Evolutionary conservation across 1,140 invertebrate species (phyloP).

Genomic region (Sminthurides bifidus): DNA sequence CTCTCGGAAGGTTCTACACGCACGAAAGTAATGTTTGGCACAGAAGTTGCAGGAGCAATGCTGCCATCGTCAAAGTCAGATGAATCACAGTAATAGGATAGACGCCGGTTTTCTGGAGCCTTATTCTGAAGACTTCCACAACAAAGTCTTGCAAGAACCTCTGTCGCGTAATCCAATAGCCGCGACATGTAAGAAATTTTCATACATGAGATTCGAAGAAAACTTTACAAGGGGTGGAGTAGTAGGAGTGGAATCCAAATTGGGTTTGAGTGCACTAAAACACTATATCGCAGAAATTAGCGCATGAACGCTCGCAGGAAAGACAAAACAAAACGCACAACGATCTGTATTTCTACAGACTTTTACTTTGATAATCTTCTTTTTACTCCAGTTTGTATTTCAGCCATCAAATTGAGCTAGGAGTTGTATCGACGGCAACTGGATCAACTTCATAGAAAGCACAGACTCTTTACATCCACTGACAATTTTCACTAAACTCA

Average conservation of each 20-base stretch:
- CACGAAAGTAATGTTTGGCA: neutral
- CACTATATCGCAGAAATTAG: neutral
- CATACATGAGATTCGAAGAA: neutral
- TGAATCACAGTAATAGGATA: constrained; percentile 6
- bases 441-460: too few relatives aligned
- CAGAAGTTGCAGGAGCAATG: neutral
- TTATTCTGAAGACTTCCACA: neutral
- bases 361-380: too few relatives aligned
- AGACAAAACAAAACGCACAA: too few relatives aligned
- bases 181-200: constrained; percentile 8
- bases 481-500: too few relatives aligned
- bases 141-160: constrained; percentile 7
- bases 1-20: neutral
- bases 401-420: too few relatives aligned
- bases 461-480: too few relatives aligned
- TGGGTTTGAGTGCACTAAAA: neutral
- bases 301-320: too few relatives aligned
- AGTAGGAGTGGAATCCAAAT: neutral
- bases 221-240: neutral
- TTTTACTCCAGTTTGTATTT: too few relatives aligned
- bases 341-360: too few relatives aligned
- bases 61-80: constrained; percentile 10
- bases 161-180: neutral
- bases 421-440: too few relatives aligned
- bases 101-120: neutral